A percentile compares a stretch with the other conserved stretches of the same genome.
Conservation (phyloP, 2,113 vertebrate species). For the Takifugu flavidus region DNA sequence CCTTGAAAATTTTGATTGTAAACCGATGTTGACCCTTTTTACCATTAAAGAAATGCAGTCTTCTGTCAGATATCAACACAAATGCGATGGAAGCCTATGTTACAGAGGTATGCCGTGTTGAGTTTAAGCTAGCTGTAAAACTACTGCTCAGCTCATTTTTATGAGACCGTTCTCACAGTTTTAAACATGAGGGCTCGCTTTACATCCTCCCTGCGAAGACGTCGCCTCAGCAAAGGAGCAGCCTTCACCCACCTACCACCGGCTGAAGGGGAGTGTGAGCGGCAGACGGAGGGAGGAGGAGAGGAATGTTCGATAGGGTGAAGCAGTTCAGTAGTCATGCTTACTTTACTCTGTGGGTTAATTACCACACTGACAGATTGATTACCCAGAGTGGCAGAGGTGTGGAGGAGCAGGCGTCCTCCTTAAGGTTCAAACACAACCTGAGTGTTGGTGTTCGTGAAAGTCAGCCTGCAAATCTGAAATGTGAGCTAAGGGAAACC, state of each 20-base stretch:
- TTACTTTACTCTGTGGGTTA: constrained; percentile 69
- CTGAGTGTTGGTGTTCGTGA: constrained; percentile 17
- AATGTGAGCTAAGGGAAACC: constrained; percentile 16
- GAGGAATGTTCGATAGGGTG: constrained; percentile 57
- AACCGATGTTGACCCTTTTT: no score
- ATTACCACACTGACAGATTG: constrained; percentile 70
- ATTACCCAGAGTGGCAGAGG: constrained; percentile 62
- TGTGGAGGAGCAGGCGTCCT: constrained; percentile 56
- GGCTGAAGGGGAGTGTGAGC: constrained; percentile 34
- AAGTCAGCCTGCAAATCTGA: constrained; percentile 1
- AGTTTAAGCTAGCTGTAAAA: no score
- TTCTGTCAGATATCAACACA: neutral
- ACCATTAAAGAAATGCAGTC: no score
- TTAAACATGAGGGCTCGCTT: no score
- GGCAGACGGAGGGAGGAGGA: constrained; percentile 51
- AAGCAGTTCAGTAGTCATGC: constrained; percentile 68
- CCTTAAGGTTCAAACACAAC: constrained; percentile 44
- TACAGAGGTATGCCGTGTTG: no score
- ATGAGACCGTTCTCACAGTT: no score
- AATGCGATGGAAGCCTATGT: no score
- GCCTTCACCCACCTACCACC: constrained; percentile 31
- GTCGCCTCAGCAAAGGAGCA: constrained; percentile 38
- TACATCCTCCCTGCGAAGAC: constrained; percentile 4
- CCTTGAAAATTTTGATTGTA: neutral
- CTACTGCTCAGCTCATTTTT: no score